These are phyloP conservation scores for Erebia ligea DNA, from an alignment of 2,888 invertebrate species.

Conservation along the genomic window DNA sequence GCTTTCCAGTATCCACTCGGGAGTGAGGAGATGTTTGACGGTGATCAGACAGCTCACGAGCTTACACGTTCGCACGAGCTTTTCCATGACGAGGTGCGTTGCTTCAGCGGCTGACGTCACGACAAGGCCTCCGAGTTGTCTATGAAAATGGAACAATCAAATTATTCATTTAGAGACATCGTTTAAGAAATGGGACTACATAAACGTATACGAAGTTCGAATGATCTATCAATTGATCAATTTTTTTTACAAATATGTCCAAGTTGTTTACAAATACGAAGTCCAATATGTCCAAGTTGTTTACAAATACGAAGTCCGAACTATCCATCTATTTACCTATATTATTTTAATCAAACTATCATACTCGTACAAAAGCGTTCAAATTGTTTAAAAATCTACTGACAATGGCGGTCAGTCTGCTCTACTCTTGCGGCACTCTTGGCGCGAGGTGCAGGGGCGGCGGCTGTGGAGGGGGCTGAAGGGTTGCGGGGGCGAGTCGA, in stretches of 20 bases:
- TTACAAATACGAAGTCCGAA: not conserved
- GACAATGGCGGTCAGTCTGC: too few relatives aligned
- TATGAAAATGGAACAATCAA: slow-evolving; percentile 49
- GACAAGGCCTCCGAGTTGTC: slow-evolving; percentile 92
- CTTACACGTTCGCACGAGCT: slow-evolving; percentile 92
- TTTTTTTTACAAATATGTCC: not conserved
- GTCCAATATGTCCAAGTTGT: not conserved
- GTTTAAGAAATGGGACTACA: too few relatives aligned
- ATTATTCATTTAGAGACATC: not conserved
- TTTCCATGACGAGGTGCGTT: slow-evolving; percentile 94
- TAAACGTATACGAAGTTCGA: too few relatives aligned
- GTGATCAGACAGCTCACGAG: slow-evolving; percentile 92
- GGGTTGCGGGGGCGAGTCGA: too few relatives aligned
- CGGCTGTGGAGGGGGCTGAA: too few relatives aligned
- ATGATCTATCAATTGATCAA: too few relatives aligned
- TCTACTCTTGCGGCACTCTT: too few relatives aligned
- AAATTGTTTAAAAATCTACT: too few relatives aligned
- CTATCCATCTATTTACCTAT: not conserved
- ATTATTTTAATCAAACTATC: not conserved
- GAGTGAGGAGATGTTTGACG: slow-evolving; percentile 90
- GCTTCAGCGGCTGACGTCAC: slow-evolving; percentile 90
- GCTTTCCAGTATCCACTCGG: slow-evolving; percentile 94
- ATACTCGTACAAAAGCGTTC: too few relatives aligned
- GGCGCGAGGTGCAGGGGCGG: too few relatives aligned
- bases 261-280: not conserved